Conservation (phyloP, 1,140 invertebrate genomes). For the Calycopis cecrops region DNA sequence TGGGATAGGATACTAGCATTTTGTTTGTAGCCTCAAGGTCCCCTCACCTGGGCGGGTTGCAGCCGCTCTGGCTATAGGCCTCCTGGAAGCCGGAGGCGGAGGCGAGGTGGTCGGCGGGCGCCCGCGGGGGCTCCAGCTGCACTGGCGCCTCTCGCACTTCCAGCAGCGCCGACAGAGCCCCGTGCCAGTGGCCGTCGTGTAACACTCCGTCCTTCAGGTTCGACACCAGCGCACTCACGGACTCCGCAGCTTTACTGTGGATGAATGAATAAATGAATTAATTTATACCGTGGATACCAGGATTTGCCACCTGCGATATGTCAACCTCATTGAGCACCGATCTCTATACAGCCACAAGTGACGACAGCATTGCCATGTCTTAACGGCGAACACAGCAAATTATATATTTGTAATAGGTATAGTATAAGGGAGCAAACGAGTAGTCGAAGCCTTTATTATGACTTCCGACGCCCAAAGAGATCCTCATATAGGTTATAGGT, state of each 20-base stretch:
- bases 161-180: slow-evolving; percentile 73
- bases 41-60: slow-evolving; percentile 77
- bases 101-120: slow-evolving; percentile 77
- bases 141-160: slow-evolving; percentile 59
- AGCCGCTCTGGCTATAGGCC: slow-evolving; percentile 78
- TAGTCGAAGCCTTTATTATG: too few species aligned
- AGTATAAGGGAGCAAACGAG: too few species aligned
- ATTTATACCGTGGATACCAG: slow-evolving; percentile 53
- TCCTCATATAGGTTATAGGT: too few species aligned
- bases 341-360: too few species aligned
- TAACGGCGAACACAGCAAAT: too few species aligned
- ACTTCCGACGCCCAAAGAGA: too few species aligned
- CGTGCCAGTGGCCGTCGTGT: slow-evolving; percentile 65
- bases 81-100: slow-evolving; percentile 78
- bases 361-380: too few species aligned
- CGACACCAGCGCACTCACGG: slow-evolving; percentile 73
- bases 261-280: not conserved
- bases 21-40: too few species aligned
- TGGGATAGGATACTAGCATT: too few species aligned
- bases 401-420: too few species aligned
- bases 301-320: too few species aligned
- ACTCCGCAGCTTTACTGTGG: slow-evolving; percentile 74
- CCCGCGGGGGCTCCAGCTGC: slow-evolving; percentile 65
- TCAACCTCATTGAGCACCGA: too few species aligned
- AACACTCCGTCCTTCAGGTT: slow-evolving; percentile 42